A percentile compares a stretch with the other conserved stretches of the same genome.
Evolutionary conservation across 2,797 vertebrate genomes (phyloP).

Genomic region (Microcaecilia unicolor): DNA sequence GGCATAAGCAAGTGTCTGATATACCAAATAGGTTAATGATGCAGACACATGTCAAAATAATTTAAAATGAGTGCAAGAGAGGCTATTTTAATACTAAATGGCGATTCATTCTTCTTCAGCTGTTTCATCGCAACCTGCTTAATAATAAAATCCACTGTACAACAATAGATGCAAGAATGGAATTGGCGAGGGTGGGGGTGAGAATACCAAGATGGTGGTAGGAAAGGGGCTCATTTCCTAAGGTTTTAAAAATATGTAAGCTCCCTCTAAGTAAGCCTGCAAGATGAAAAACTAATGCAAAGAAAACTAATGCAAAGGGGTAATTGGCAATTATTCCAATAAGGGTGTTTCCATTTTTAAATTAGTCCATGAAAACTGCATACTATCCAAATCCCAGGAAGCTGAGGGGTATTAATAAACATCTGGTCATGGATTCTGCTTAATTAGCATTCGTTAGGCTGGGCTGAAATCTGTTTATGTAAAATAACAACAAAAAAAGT

Average conservation of each 20-base stretch:
- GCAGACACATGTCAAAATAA: slow-evolving; percentile 42
- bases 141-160: slow-evolving; percentile 25
- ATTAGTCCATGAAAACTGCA: slow-evolving; percentile 54
- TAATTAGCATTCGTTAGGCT: slow-evolving; percentile 55
- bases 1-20: slow-evolving; percentile 32
- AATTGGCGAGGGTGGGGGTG: no score
- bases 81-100: neutral
- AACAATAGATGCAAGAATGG: neutral
- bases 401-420: slow-evolving; percentile 64
- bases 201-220: no score
- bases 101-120: slow-evolving; percentile 33
- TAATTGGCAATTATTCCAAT: slow-evolving; percentile 58
- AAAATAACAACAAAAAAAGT: slow-evolving; percentile 29
- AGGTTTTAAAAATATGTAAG: neutral
- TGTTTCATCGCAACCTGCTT: slow-evolving; percentile 10
- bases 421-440: slow-evolving; percentile 60
- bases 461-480: slow-evolving; percentile 49
- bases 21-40: slow-evolving; percentile 42
- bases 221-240: slow-evolving; percentile 3
- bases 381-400: slow-evolving; percentile 56
- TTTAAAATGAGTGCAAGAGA: slow-evolving; percentile 19
- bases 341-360: slow-evolving; percentile 60
- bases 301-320: slow-evolving; percentile 49
- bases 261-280: neutral
- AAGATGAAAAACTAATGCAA: slow-evolving; percentile 31